phyloP scores from a whole-genome alignment of 2,888 invertebrate genomes.

The Andrena marginata region DNA sequence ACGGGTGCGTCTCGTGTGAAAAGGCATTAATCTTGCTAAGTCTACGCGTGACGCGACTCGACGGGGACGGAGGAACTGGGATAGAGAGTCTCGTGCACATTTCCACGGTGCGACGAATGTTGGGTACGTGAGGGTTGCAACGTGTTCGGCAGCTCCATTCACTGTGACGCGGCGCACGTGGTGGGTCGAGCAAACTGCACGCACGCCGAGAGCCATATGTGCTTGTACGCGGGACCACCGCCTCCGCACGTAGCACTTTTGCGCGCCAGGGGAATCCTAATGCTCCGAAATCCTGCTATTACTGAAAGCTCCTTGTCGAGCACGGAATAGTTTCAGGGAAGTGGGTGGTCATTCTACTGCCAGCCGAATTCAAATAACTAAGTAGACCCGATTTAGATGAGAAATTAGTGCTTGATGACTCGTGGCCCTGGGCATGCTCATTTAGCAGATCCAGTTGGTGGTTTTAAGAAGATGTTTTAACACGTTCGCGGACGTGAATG shows the following conservation, averaged over 20 bases:
- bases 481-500: too few species aligned
- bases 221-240: background rate
- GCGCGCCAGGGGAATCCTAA: background rate
- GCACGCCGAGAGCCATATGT: background rate
- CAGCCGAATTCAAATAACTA: too few species aligned
- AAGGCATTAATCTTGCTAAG: too few species aligned
- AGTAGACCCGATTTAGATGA: too few species aligned
- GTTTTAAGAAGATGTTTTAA: too few species aligned
- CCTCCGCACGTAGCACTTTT: background rate
- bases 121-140: slow-evolving; percentile 28
- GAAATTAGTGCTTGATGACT: too few species aligned
- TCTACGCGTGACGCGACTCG: background rate
- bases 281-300: background rate
- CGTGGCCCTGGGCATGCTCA: too few species aligned
- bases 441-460: too few species aligned
- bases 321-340: background rate
- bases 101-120: slow-evolving; percentile 23
- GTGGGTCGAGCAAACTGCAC: background rate
- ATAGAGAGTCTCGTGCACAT: background rate
- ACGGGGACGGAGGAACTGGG: slow-evolving; percentile 8
- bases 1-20: too few species aligned
- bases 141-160: slow-evolving; percentile 31
- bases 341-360: background rate
- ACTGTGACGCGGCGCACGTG: background rate
- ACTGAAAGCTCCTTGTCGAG: background rate